These are phyloP conservation scores for Ptychobarbus kaznakovi DNA, from an alignment of 2,797 vertebrate genomes.

Conservation along the genomic window DNA sequence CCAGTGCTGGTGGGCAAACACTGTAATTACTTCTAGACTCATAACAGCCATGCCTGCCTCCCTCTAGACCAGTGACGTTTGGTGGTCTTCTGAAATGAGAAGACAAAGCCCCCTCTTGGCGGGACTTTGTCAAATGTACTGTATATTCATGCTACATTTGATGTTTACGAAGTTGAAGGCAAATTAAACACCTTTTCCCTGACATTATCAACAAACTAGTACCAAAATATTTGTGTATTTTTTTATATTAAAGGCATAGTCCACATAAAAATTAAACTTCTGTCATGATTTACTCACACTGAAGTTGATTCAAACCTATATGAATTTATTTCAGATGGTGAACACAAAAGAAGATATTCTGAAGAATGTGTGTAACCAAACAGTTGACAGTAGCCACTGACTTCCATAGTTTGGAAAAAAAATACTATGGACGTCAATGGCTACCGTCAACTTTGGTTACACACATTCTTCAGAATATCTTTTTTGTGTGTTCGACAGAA, in stretches of 20 bases:
- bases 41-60: conserved; percentile 14
- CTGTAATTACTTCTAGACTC: conserved; percentile 30
- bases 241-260: not conserved
- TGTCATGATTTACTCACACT: not conserved
- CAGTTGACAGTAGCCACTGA: not conserved
- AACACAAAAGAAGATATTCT: not conserved
- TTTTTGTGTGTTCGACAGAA: not conserved
- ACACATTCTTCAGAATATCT: not conserved
- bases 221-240: not conserved
- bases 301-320: not conserved
- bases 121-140: not conserved
- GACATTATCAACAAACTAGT: not conserved
- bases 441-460: not conserved
- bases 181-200: not conserved
- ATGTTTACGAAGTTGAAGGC: not conserved
- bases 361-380: not conserved
- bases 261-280: not conserved
- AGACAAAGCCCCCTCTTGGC: not conserved
- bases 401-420: not conserved
- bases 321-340: not conserved
- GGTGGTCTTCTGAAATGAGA: not conserved
- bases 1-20: conserved; percentile 14
- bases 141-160: not conserved
- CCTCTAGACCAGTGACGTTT: not conserved
- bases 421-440: not conserved